A percentile compares a stretch with the other conserved stretches of the same genome.
phyloP scores from a whole-genome alignment of 2,888 invertebrate species.

The Tipula confusa region DNA sequence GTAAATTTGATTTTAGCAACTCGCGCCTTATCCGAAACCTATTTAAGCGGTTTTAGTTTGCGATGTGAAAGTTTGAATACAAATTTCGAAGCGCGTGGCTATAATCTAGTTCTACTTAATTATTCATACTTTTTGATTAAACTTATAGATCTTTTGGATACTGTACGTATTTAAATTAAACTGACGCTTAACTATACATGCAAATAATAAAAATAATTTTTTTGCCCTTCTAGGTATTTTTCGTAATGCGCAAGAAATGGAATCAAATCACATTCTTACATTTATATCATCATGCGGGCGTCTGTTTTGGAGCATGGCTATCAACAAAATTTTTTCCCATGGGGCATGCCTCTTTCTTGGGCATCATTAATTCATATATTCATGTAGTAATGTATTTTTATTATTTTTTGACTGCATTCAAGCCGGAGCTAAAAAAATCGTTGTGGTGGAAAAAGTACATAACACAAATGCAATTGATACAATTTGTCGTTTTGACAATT shows the following conservation, averaged over 20 bases:
- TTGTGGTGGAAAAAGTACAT: conserved; percentile 83
- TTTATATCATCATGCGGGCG: conserved; percentile 67
- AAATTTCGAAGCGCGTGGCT: background rate
- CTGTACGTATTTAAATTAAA: conserved; percentile 43
- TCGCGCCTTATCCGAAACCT: background rate
- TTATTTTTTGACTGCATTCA: conserved; percentile 69
- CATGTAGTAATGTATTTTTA: conserved; percentile 80
- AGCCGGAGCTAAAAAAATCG: conserved; percentile 64
- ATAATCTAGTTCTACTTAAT: background rate
- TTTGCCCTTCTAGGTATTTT: conserved; percentile 49
- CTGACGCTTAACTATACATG: too few species aligned
- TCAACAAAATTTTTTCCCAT: conserved; percentile 48
- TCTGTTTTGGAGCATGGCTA: conserved; percentile 56
- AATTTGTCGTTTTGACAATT: conserved; percentile 59
- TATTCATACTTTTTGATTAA: conserved; percentile 62
- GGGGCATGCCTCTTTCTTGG: conserved; percentile 62
- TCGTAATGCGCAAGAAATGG: conserved; percentile 64
- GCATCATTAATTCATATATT: conserved; percentile 67
- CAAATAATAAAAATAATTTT: background rate
- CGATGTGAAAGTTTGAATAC: background rate
- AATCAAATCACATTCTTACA: conserved; percentile 65
- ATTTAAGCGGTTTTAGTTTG: background rate
- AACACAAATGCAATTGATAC: conserved; percentile 75
- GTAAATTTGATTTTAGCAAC: conserved; percentile 55
- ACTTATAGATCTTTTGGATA: conserved; percentile 61